Evolutionary conservation across 53 echinoderm and acorn worm species (phyloP).

Genomic region (Holothuria leucospilota): DNA sequence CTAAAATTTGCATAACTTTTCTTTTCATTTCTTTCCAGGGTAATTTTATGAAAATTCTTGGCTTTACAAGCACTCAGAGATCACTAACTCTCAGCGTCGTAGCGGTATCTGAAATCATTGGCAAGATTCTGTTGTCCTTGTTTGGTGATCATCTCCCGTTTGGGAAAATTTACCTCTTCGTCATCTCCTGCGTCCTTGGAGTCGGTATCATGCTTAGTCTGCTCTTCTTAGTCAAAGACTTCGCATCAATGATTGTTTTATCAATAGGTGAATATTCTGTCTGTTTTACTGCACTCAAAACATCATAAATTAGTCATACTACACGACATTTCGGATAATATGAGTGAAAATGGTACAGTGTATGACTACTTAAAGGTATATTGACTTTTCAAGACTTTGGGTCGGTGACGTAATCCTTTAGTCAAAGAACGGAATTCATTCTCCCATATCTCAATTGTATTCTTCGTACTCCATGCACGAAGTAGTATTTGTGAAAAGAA

Average conservation of each 20-base stretch:
- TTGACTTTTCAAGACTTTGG: too few species aligned
- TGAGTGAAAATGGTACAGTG: too few species aligned
- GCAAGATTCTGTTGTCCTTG: slow-evolving; percentile 70
- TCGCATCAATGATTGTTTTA: slow-evolving; percentile 69
- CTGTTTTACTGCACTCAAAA: too few species aligned
- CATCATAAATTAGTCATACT: too few species aligned
- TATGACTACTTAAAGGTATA: too few species aligned
- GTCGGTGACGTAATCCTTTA: too few species aligned
- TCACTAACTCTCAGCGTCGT: slow-evolving; percentile 82
- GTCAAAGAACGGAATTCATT: too few species aligned
- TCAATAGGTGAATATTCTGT: slow-evolving; percentile 27
- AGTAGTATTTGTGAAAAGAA: too few species aligned
- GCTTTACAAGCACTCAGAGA: slow-evolving; percentile 70
- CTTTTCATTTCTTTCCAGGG: slow-evolving; percentile 56
- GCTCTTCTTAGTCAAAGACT: slow-evolving; percentile 60
- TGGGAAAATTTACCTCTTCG: slow-evolving; percentile 85
- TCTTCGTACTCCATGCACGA: too few species aligned
- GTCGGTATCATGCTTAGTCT: slow-evolving; percentile 73
- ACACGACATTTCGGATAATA: too few species aligned
- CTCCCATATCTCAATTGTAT: too few species aligned
- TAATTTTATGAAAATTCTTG: slow-evolving; percentile 87
- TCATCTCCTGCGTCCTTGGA: slow-evolving; percentile 73
- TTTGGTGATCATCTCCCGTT: slow-evolving; percentile 86
- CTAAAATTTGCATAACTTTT: not conserved
- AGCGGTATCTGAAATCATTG: slow-evolving; percentile 75